phyloP scores from a whole-genome alignment of 2,113 vertebrate species.

The Leucoraja erinaceus region DNA sequence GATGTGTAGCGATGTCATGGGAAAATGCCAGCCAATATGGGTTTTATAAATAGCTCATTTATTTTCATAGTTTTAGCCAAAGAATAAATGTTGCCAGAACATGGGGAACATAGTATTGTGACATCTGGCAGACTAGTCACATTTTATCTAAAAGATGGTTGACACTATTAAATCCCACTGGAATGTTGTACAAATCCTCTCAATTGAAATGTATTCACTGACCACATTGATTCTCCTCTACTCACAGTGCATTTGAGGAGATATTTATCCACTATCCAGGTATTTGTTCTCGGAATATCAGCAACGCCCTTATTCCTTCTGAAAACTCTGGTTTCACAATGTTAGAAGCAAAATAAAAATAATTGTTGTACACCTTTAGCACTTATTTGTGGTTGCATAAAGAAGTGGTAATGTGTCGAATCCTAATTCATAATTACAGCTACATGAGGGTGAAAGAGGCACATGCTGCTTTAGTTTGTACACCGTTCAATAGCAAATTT shows the following conservation, averaged over 20 bases:
- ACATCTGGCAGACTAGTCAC: neutral
- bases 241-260: too few species aligned
- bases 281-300: neutral
- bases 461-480: too few species aligned
- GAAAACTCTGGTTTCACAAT: neutral
- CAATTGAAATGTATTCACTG: too few species aligned
- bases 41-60: neutral
- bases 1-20: neutral
- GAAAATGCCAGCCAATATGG: neutral
- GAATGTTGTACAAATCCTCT: too few species aligned
- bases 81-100: neutral
- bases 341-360: neutral
- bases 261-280: too few species aligned
- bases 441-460: too few species aligned
- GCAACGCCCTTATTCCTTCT: neutral
- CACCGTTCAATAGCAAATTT: too few species aligned
- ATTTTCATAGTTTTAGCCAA: neutral
- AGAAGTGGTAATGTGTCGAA: too few species aligned
- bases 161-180: too few species aligned
- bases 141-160: neutral
- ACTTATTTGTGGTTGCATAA: neutral
- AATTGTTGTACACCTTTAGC: neutral
- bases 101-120: neutral
- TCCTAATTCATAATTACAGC: too few species aligned
- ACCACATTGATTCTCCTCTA: too few species aligned